Percentiles rank a stretch among this genome's conserved stretches.
Conservation (phyloP, 2,113 vertebrate species). For the Genyomyrus donnyi region DNA sequence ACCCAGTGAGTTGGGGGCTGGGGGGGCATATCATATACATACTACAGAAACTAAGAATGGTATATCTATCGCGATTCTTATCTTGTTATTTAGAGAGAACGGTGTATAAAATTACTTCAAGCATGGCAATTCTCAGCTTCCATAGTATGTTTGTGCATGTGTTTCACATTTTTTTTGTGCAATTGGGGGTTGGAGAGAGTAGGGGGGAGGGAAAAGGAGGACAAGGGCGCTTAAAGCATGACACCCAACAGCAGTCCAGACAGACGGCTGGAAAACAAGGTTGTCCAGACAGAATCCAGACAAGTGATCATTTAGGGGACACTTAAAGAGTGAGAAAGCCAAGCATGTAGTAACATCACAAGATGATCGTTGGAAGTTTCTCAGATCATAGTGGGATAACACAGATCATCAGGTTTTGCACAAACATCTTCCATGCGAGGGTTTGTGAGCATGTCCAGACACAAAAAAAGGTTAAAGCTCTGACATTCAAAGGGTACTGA, state of each 20-base stretch:
- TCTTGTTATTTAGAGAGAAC: too few species aligned
- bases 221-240: neutral
- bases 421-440: neutral
- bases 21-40: neutral
- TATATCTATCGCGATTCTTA: too few species aligned
- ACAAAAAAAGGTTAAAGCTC: neutral
- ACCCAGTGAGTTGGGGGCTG: neutral
- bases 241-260: neutral
- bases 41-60: too few species aligned
- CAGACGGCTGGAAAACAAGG: neutral
- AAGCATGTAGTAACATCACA: neutral
- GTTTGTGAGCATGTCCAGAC: neutral
- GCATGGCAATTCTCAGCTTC: too few species aligned
- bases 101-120: too few species aligned
- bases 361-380: neutral
- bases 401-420: neutral
- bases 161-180: too few species aligned
- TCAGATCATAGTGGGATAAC: neutral
- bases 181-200: too few species aligned
- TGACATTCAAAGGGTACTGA: neutral
- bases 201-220: too few species aligned
- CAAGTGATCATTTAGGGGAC: neutral
- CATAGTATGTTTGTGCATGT: too few species aligned
- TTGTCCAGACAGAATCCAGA: neutral
- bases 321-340: neutral